These are phyloP conservation scores for Mormyrus lacerda DNA, from an alignment of 2,113 vertebrate species.

Conservation along the genomic window DNA sequence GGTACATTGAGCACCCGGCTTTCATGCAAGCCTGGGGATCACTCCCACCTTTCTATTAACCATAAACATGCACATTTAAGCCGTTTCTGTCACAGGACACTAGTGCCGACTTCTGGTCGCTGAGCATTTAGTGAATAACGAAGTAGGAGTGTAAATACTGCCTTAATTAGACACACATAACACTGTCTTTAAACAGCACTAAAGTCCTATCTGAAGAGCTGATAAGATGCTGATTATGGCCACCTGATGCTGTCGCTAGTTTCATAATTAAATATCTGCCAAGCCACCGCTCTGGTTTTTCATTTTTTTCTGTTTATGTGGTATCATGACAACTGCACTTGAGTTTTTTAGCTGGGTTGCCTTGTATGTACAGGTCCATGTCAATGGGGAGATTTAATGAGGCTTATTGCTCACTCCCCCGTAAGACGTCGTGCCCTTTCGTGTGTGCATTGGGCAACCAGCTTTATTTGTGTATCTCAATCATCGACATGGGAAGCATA, in stretches of 20 bases:
- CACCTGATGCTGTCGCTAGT: conserved; percentile 2
- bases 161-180: conserved; percentile 58
- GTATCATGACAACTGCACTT: neutral
- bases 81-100: neutral
- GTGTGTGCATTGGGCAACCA: neutral
- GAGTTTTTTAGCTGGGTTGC: neutral
- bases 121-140: neutral
- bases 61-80: neutral
- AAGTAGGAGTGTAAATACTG: neutral
- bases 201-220: conserved; percentile 41
- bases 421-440: too few relatives aligned
- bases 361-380: neutral
- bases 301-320: neutral
- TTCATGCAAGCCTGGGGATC: neutral
- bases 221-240: conserved; percentile 17
- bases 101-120: neutral
- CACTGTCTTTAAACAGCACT: conserved; percentile 41
- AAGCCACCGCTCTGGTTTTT: neutral
- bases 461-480: neutral
- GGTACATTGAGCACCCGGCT: neutral
- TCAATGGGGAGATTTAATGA: conserved; percentile 4
- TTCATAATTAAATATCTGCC: neutral
- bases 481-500: neutral
- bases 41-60: neutral
- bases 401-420: neutral